These are phyloP conservation scores for Theretra japonica DNA, from an alignment of 2,888 invertebrate species.

Conservation along the genomic window DNA sequence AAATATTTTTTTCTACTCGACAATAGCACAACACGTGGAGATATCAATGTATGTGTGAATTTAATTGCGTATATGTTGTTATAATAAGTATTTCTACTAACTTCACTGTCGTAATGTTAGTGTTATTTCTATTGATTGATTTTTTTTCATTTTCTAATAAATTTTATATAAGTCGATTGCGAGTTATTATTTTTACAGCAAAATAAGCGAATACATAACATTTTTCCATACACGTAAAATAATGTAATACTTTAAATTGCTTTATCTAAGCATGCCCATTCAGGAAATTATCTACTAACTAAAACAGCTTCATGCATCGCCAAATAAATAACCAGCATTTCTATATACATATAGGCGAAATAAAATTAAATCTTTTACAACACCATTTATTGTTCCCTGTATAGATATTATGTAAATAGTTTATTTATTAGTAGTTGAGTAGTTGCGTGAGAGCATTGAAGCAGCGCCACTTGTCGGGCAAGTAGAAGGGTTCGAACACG, in stretches of 20 bases:
- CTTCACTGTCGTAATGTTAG: constrained; percentile 68
- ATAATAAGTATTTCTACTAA: constrained; percentile 65
- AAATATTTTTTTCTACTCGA: constrained; percentile 50
- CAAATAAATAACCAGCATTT: no score
- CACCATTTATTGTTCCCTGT: constrained; percentile 32
- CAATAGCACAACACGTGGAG: constrained; percentile 34
- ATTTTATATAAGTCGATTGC: constrained; percentile 64
- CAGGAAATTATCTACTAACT: no score
- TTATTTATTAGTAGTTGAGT: constrained; percentile 86
- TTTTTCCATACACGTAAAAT: background rate
- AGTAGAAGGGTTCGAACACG: constrained; percentile 97
- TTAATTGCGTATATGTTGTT: constrained; percentile 59
- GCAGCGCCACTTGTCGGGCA: constrained; percentile 97
- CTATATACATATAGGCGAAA: background rate
- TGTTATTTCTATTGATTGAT: constrained; percentile 78
- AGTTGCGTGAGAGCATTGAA: constrained; percentile 91
- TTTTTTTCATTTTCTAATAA: constrained; percentile 80
- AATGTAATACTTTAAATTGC: no score
- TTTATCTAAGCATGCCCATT: no score
- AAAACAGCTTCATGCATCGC: no score
- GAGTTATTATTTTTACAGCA: constrained; percentile 35
- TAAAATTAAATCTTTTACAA: constrained; percentile 28
- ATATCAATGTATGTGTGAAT: constrained; percentile 50
- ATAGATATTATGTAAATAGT: constrained; percentile 28
- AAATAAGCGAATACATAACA: background rate